Percentiles rank a stretch among this genome's conserved stretches.
Conservation (phyloP, 2,113 vertebrate species). For the Condylura cristata region DNA sequence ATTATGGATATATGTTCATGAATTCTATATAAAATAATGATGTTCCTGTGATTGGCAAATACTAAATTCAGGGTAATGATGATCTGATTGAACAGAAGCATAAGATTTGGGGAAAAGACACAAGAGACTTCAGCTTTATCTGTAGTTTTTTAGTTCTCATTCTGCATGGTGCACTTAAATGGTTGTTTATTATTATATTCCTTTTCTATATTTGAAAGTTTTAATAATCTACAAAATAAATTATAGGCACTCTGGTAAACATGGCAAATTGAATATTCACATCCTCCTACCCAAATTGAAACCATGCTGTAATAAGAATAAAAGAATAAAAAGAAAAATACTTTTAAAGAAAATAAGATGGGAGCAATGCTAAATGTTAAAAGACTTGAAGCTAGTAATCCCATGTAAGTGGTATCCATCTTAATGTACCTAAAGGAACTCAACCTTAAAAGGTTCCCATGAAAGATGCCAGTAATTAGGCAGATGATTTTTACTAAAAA, state of each 20-base stretch:
- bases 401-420: background rate
- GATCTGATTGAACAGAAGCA: background rate
- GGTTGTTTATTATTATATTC: background rate
- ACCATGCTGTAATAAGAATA: background rate
- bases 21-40: background rate
- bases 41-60: background rate
- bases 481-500: background rate
- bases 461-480: background rate
- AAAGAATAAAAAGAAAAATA: background rate
- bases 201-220: background rate
- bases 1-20: background rate
- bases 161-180: background rate
- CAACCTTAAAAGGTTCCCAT: background rate
- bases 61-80: background rate
- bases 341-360: background rate
- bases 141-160: background rate
- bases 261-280: background rate
- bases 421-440: background rate
- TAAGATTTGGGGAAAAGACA: background rate
- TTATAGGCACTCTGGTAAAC: background rate
- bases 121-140: background rate
- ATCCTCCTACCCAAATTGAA: background rate
- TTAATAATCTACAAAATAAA: constrained; percentile 7
- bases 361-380: background rate
- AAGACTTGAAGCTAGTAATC: background rate